These are phyloP conservation scores for Lepidurus couesii DNA, from an alignment of 1,140 invertebrate species.

Conservation along the genomic window DNA sequence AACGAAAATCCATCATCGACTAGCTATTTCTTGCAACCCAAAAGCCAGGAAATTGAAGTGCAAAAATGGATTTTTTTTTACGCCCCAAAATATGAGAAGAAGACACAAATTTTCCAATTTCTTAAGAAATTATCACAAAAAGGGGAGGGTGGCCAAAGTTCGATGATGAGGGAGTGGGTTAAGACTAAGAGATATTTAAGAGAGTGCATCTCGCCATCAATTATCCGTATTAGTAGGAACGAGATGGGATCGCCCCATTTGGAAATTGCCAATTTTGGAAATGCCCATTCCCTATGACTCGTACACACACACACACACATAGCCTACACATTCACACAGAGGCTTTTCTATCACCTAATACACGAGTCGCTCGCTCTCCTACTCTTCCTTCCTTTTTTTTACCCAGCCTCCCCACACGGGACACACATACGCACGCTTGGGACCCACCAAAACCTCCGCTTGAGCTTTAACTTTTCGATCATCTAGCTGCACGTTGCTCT, in stretches of 20 bases:
- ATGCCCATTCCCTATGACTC: neutral
- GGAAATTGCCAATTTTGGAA: slow-evolving; percentile 3
- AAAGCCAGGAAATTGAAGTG: too few relatives aligned
- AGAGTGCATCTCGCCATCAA: neutral
- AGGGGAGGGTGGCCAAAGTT: neutral
- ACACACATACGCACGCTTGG: neutral
- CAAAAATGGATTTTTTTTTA: too few relatives aligned
- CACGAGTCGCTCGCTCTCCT: neutral
- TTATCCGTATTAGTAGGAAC: neutral
- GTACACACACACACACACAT: neutral
- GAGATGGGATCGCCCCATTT: slow-evolving; percentile 8
- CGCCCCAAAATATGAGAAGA: too few relatives aligned
- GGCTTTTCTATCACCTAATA: slow-evolving; percentile 16
- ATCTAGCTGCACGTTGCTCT: neutral
- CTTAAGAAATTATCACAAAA: too few relatives aligned
- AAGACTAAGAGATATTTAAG: neutral
- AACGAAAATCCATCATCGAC: too few relatives aligned
- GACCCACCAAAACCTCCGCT: neutral
- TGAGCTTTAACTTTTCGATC: neutral
- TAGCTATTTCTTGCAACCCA: too few relatives aligned
- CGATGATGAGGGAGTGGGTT: neutral
- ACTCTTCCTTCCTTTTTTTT: neutral
- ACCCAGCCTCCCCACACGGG: neutral
- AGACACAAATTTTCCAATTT: too few relatives aligned
- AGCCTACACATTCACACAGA: neutral